Base-by-base conservation (phyloP, 2,797 vertebrate species). In the Danio aesculapii region DNA sequence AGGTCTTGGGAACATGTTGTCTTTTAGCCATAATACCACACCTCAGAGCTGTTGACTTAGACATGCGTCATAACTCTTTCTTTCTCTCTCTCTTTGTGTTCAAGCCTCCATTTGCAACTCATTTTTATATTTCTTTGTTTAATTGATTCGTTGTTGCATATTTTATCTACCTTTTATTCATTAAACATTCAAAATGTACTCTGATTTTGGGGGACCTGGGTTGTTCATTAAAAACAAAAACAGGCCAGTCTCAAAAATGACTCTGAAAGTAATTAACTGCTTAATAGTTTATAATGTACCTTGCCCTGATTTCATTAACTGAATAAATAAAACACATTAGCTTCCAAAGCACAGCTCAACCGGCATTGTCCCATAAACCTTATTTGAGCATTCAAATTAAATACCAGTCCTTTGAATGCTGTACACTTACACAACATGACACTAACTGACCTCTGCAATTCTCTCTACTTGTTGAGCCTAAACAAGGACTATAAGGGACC, bases 1-100 rank as follows among this genome's bases (percentile, higher is more conserved):
- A 82, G 75, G 77, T 66, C 11, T 44, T 58, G 58, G 81, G 74
- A 83, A 85, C 82, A 83, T 61, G 75, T 12, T 87, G 76, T 84
- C 57, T 76, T 44, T 6, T 78, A 46, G 63, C 47, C 47, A 8
- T 73, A 74, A 52, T 12, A 44, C 72, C 30, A 71, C 43, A 62
- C 53, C 10, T 77, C 16, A 41, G 13, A 46, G 50, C 16, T 4
- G 0, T 46, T 52, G 19, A 14, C 10, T 74, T 50, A 41, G 46
- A 50, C 30, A 16, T 55, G 6, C 3, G 5, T 74, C 13, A 4
- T 43, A 14, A 12, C 43, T 73, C 13, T 12, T 8, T 68, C 8
- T 9, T 41, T 21, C 41, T 47, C 58, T 58, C 8, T 9, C 55
- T 21, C 41, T 47, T 72, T 58, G 30, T 30, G 30, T 30, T 72